Evolutionary conservation across 1,140 invertebrate species (phyloP).

Genomic region (Tetragonula clypearis): DNA sequence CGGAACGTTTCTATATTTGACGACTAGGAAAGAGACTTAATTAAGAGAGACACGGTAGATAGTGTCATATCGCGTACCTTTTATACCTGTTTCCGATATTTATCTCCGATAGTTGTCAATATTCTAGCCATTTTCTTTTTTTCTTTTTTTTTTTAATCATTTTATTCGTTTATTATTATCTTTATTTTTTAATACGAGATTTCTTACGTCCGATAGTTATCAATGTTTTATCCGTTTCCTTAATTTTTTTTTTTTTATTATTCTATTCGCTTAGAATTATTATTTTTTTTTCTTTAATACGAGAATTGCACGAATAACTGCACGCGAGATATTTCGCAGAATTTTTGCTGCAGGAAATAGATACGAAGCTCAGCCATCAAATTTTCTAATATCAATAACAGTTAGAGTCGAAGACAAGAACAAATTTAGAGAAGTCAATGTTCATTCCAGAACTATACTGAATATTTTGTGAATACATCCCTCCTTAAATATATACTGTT

Average conservation of each 20-base stretch:
- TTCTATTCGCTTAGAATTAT: no score
- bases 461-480: no score
- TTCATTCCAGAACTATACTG: no score
- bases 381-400: background rate
- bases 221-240: slow-evolving; percentile 27
- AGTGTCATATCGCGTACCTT: slow-evolving; percentile 18
- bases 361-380: background rate
- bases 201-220: background rate
- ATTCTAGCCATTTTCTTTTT: background rate
- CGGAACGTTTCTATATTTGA: slow-evolving; percentile 54
- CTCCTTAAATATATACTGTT: no score
- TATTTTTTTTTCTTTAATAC: background rate
- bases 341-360: background rate
- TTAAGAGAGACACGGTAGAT: slow-evolving; percentile 38
- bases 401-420: no score
- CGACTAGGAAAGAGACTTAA: slow-evolving; percentile 55
- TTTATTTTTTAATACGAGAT: no score
- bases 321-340: background rate
- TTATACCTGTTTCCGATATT: slow-evolving; percentile 50
- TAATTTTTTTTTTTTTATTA: no score
- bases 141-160: no score
- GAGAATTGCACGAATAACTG: no score
- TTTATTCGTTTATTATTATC: background rate
- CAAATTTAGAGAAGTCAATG: no score
- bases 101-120: slow-evolving; percentile 29